Evolutionary conservation across 2,888 invertebrate genomes (phyloP).

Genomic region (Caradrina kadenii): DNA sequence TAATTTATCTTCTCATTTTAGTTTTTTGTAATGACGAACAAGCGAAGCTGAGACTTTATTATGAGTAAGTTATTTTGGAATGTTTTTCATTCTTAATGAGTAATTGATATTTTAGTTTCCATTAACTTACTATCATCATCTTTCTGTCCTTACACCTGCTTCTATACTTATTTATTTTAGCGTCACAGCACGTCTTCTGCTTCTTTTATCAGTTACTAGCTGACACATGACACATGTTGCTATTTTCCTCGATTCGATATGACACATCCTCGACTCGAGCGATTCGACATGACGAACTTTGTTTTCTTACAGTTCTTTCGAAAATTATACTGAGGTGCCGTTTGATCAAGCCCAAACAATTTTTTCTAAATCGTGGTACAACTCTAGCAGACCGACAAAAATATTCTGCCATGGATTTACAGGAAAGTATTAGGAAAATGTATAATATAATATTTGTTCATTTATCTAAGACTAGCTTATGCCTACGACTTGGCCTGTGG

Average conservation of each 20-base stretch:
- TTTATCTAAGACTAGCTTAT: not conserved
- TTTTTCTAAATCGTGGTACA: slow-evolving; percentile 76
- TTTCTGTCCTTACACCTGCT: not conserved
- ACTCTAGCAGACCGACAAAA: slow-evolving; percentile 71
- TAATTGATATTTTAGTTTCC: no score
- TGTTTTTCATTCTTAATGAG: not conserved
- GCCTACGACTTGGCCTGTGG: no score
- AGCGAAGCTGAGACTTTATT: slow-evolving; percentile 73
- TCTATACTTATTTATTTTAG: no score
- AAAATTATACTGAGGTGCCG: slow-evolving; percentile 77
- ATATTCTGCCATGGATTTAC: slow-evolving; percentile 82
- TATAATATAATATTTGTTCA: not conserved
- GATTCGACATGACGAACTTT: no score
- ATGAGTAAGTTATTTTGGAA: slow-evolving; percentile 59
- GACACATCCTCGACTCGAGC: no score
- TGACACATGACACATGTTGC: no score
- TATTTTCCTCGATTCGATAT: no score
- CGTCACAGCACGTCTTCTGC: not conserved
- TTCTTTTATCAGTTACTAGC: not conserved
- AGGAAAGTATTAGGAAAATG: slow-evolving; percentile 68
- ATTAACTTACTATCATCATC: no score
- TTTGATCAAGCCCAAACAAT: slow-evolving; percentile 72
- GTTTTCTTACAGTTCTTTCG: slow-evolving; percentile 74
- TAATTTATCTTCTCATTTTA: slow-evolving; percentile 52
- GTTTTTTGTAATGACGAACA: slow-evolving; percentile 69